Evolutionary conservation across 35 echinoderm and acorn worm species (phyloP).

Genomic region (Eucidaris tribuloides): DNA sequence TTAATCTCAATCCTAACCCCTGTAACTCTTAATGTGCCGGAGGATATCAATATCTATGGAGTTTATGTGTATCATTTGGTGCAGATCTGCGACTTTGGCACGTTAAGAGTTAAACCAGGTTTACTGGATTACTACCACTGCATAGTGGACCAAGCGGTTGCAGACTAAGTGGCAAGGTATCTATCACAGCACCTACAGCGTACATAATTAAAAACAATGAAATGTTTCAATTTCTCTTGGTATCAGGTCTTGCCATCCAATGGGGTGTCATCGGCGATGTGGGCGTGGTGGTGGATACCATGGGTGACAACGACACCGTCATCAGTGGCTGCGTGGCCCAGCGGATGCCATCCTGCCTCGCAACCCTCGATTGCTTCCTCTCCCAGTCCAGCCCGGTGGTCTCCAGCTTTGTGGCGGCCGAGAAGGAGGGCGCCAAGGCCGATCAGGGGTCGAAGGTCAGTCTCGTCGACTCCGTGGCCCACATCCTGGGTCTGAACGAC

Average conservation of each 20-base stretch:
- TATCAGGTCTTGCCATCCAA: slow-evolving; percentile 76
- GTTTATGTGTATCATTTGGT: too few species aligned
- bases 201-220: not conserved
- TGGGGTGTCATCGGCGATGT: slow-evolving; percentile 96
- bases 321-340: slow-evolving; percentile 69
- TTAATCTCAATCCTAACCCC: too few species aligned
- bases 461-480: slow-evolving; percentile 66
- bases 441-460: slow-evolving; percentile 6
- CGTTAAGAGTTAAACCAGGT: too few species aligned
- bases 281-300: slow-evolving; percentile 78
- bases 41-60: too few species aligned
- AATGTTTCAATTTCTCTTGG: too few species aligned
- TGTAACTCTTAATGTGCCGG: too few species aligned
- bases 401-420: slow-evolving; percentile 65
- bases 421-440: slow-evolving; percentile 2
- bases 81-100: too few species aligned
- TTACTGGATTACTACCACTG: too few species aligned
- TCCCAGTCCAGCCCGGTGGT: slow-evolving; percentile 68
- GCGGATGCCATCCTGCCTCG: slow-evolving; percentile 73
- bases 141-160: too few species aligned
- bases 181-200: too few species aligned
- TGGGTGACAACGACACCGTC: slow-evolving; percentile 61
- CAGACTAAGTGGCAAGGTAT: too few species aligned
- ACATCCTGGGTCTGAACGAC: slow-evolving; percentile 76
- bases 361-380: slow-evolving; percentile 65